A percentile compares a stretch with the other conserved stretches of the same genome.
Evolutionary conservation across 2,113 vertebrate genomes (phyloP).

Genomic region (Hiodon alosoides): DNA sequence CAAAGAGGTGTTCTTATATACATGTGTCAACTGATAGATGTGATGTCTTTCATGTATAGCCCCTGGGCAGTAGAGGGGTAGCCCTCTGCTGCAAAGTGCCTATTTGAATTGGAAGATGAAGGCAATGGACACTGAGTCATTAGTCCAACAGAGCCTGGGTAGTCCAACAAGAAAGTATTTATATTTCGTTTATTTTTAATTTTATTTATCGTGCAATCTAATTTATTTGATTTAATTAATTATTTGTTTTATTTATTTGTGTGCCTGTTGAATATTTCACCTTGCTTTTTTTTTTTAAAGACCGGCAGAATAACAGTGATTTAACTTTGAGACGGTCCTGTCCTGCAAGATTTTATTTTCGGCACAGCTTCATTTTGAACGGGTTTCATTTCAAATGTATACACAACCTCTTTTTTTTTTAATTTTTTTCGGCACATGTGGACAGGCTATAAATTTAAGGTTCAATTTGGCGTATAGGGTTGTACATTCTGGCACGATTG

Average conservation of each 20-base stretch:
- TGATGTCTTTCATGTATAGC: slow-evolving; percentile 58
- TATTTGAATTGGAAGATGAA: slow-evolving; percentile 21
- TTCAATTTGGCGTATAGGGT: too few relatives aligned
- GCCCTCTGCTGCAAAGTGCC: slow-evolving; percentile 7
- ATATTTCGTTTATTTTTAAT: slow-evolving; percentile 42
- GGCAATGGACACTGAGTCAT: neutral
- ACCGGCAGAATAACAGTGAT: neutral
- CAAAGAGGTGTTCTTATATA: slow-evolving; percentile 68
- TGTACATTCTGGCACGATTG: too few relatives aligned
- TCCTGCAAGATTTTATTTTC: slow-evolving; percentile 1
- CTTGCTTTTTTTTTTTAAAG: slow-evolving; percentile 25
- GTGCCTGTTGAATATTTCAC: slow-evolving; percentile 20
- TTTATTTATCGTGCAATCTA: slow-evolving; percentile 23
- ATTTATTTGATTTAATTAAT: slow-evolving; percentile 36
- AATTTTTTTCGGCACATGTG: neutral
- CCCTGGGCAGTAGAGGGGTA: slow-evolving; percentile 44
- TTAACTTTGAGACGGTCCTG: neutral
- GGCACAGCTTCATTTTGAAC: neutral
- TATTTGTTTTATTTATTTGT: slow-evolving; percentile 25
- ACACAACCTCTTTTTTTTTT: neutral
- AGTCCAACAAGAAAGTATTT: slow-evolving; percentile 34
- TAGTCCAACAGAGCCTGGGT: neutral
- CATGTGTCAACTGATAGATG: slow-evolving; percentile 60
- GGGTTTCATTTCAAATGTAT: neutral
- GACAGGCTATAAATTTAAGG: neutral